phyloP scores from a whole-genome alignment of 2,797 vertebrate genomes.

The Karalla daura region DNA sequence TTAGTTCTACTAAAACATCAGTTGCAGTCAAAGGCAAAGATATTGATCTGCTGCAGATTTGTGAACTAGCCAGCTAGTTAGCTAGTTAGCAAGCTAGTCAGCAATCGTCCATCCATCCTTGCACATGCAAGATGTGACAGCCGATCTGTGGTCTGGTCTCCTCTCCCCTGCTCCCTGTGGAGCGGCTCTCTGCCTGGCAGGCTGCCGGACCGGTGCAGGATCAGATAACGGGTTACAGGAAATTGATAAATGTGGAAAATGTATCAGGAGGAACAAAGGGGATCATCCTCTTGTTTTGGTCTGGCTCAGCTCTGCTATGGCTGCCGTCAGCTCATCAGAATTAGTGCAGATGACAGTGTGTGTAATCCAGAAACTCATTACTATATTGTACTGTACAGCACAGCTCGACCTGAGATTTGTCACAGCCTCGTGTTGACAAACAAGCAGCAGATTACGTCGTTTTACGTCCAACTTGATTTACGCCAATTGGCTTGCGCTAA shows the following conservation, averaged over 20 bases:
- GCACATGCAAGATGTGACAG: slow-evolving; percentile 11
- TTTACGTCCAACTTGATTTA: neutral
- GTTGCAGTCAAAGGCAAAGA: no score
- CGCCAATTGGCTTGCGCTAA: neutral
- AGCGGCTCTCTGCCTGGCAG: neutral
- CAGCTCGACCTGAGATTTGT: neutral
- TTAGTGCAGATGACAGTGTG: slow-evolving; percentile 1
- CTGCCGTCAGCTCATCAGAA: slow-evolving; percentile 11
- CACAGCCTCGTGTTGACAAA: neutral
- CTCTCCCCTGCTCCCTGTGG: neutral
- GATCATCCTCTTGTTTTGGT: slow-evolving; percentile 14
- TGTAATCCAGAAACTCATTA: slow-evolving; percentile 2
- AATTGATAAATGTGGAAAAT: slow-evolving; percentile 29
- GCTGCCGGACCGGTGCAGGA: neutral
- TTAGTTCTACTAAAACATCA: no score
- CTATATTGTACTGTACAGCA: slow-evolving; percentile 1
- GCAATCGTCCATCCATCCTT: neutral
- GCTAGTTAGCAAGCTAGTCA: no score
- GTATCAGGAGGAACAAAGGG: slow-evolving; percentile 24
- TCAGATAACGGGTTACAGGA: slow-evolving; percentile 45
- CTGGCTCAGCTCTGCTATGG: neutral
- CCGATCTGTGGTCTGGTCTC: neutral
- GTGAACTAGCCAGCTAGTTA: no score
- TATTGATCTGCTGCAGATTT: no score
- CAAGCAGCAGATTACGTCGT: no score